phyloP scores from a whole-genome alignment of 92 coral and sea anemone species.

The Pocillopora grandis region DNA sequence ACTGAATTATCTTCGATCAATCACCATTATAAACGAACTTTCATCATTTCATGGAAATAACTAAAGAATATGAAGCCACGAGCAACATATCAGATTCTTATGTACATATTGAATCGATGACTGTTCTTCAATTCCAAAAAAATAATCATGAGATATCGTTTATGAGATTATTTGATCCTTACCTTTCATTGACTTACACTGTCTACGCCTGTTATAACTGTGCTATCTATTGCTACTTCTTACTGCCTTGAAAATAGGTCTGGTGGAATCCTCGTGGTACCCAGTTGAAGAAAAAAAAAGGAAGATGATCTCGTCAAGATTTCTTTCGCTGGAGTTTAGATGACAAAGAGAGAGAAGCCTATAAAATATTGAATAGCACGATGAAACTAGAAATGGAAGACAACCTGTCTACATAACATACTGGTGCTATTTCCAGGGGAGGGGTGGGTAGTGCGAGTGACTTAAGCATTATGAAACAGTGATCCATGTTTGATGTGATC shows the following conservation, averaged over 20 bases:
- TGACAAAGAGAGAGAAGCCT: background rate
- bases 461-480: no score
- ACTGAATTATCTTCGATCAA: no score
- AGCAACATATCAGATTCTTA: no score
- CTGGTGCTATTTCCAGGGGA: background rate
- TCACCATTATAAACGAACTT: no score
- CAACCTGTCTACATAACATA: conserved; percentile 20
- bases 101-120: no score
- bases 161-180: background rate
- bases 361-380: conserved; percentile 16
- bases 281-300: background rate
- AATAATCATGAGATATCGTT: no score
- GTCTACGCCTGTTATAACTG: background rate
- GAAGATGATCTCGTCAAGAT: background rate
- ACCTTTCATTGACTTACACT: conserved; percentile 15
- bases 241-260: no score
- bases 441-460: background rate
- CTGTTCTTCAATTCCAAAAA: no score
- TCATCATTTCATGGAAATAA: no score
- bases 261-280: background rate
- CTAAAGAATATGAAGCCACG: no score
- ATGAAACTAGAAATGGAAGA: background rate
- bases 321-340: background rate
- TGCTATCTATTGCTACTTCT: no score
- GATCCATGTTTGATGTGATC: no score